These are phyloP conservation scores for Drosophila niveifrons DNA, from an alignment of 2,888 invertebrate species.

Conservation along the genomic window DNA sequence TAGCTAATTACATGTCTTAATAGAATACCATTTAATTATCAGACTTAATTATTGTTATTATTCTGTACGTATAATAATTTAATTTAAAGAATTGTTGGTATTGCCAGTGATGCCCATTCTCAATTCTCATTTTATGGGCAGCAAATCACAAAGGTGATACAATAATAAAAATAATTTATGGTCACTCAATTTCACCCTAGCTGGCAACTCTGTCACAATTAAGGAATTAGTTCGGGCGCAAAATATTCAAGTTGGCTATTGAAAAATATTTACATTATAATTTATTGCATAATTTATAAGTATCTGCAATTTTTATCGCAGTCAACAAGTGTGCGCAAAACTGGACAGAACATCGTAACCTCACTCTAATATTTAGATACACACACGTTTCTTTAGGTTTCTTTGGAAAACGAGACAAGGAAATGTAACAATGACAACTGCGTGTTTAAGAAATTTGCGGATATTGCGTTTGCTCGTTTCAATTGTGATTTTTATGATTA, in stretches of 20 bases:
- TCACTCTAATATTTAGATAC: neutral
- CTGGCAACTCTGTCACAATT: neutral
- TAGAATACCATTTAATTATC: too few species aligned
- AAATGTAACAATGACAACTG: slow-evolving; percentile 48
- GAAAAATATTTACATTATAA: slow-evolving; percentile 1
- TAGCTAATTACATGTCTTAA: too few species aligned
- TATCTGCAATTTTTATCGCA: slow-evolving; percentile 55
- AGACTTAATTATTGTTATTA: too few species aligned
- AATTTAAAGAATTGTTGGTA: too few species aligned
- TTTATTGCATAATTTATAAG: neutral
- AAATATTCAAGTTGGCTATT: slow-evolving; percentile 6
- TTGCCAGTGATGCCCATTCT: too few species aligned
- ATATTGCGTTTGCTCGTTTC: slow-evolving; percentile 85
- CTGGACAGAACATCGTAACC: slow-evolving; percentile 6
- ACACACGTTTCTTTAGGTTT: neutral
- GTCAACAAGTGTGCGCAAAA: slow-evolving; percentile 37
- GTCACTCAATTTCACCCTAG: neutral
- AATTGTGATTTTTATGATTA: slow-evolving; percentile 84
- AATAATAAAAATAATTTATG: too few species aligned
- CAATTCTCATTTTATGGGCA: too few species aligned
- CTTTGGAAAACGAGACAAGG: neutral
- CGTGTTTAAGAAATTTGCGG: slow-evolving; percentile 84
- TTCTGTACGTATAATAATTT: too few species aligned
- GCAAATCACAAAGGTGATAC: too few species aligned
- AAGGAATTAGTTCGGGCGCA: neutral